Evolutionary conservation across 2,113 vertebrate species (phyloP), one percentile per base, ranked within the genome.

Genomic region (Cygnus buccinator): DNA sequence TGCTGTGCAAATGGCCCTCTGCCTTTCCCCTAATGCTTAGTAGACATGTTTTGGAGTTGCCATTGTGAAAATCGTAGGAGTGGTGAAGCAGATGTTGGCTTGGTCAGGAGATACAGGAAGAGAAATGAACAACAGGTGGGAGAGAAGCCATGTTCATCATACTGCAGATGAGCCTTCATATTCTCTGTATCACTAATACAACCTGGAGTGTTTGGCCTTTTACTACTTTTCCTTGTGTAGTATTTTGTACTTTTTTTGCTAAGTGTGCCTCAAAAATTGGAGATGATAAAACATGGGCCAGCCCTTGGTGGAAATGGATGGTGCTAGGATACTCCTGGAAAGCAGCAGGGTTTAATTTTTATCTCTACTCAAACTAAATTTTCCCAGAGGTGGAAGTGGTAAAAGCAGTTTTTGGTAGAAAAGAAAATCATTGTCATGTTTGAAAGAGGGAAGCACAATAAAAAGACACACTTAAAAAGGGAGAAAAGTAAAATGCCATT

Each of bases 381-480:
- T 91, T 75, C 55, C 78, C 68, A 83, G 59, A 96, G 87, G 58
- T 80, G 44, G 89, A 67, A 87, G 55, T 43, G 54, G 79, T 70
- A 71, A 95, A 87, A 79, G 0, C 8, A 93, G 44, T 4, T 81
- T 74, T 80, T 65, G 73, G 73, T 63, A 94, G 76, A 65, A 92
- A 83, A 88, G 26, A 58, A 89, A 95, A 96, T 72, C 9, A 55
- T 10, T 67, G 50, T 55, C 31, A 35, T 44, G 44, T 59, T 87
- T 25, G 6, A 93, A 90, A 85, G 61, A 86, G 18, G 46, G n/a
- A 70, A 77, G 71, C 44, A 86, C 68, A 88, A 85, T 75, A 93
- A 96, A 81, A 87, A 75, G 37, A 78, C 48, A 84, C 33, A 68
- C 50, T 85, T 94, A 39, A 94, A 94, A 95, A 59, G 54, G 71